Percentiles rank a stretch among this genome's conserved stretches.
Conservation (phyloP, 2,888 invertebrate genomes). For the Chironomus tentans region DNA sequence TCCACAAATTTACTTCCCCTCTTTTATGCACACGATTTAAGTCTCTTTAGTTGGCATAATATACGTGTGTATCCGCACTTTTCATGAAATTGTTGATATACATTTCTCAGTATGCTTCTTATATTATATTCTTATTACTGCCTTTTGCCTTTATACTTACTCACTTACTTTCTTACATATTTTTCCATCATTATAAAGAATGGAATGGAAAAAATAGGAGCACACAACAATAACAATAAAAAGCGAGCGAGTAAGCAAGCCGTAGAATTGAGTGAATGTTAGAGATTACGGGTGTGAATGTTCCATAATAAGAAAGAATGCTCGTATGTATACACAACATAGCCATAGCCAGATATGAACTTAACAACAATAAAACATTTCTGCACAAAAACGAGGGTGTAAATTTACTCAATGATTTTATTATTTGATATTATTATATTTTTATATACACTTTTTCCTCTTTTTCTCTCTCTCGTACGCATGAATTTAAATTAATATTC, state of each 20-base stretch:
- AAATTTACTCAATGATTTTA: constrained; percentile 27
- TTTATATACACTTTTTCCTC: no score
- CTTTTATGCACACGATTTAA: constrained; percentile 24
- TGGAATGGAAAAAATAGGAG: neutral
- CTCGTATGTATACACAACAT: neutral
- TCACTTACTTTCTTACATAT: neutral
- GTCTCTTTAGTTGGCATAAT: constrained; percentile 7
- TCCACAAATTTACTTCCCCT: constrained; percentile 25
- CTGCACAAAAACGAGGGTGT: constrained; percentile 15
- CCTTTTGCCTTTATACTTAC: neutral
- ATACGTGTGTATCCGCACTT: constrained; percentile 21
- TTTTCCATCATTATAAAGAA: neutral
- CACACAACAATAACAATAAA: no score
- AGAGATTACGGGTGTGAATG: constrained; percentile 22
- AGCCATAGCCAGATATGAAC: neutral
- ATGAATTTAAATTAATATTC: constrained; percentile 25
- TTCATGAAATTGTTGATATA: constrained; percentile 7
- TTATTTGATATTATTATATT: constrained; percentile 21
- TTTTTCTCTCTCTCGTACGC: neutral
- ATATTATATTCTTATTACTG: neutral
- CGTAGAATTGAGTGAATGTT: constrained; percentile 6
- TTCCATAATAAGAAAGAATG: neutral
- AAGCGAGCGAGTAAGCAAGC: neutral
- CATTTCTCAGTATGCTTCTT: neutral
- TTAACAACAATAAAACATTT: constrained; percentile 24